Conservation (phyloP, 2,797 vertebrate species). For the Mormyrops attenuatus region DNA sequence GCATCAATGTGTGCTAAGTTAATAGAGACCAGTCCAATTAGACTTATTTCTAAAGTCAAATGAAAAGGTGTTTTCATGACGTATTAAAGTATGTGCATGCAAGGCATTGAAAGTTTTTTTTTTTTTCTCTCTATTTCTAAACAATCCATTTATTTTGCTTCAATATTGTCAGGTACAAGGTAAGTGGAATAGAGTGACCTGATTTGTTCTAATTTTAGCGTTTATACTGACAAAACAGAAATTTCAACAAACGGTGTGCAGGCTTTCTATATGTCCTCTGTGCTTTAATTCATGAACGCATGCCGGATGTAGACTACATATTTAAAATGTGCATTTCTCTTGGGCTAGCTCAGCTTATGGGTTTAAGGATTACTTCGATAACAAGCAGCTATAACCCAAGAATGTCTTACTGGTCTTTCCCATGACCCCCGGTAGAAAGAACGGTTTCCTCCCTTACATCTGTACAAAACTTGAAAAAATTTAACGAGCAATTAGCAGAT, state of each 20-base stretch:
- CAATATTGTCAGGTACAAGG: background rate
- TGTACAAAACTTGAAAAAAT: background rate
- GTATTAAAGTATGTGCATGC: background rate
- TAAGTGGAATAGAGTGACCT: background rate
- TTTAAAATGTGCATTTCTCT: background rate
- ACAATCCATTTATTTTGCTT: background rate
- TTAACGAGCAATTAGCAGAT: background rate
- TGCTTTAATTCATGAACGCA: background rate
- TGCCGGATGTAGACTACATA: background rate
- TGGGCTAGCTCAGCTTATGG: background rate
- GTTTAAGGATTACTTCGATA: background rate
- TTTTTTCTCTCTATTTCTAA: background rate
- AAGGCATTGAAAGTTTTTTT: background rate
- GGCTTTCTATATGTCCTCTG: background rate
- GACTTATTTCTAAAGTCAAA: background rate
- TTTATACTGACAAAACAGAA: background rate
- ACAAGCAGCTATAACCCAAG: background rate
- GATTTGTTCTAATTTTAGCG: background rate
- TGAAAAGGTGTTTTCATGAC: background rate
- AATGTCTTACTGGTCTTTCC: background rate
- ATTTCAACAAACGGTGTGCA: background rate
- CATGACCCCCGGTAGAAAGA: background rate
- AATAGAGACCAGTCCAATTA: background rate
- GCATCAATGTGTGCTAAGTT: background rate
- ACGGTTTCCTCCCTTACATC: background rate